Conservation (phyloP, 1,140 invertebrate species). For the Semibalanus balanoides region DNA sequence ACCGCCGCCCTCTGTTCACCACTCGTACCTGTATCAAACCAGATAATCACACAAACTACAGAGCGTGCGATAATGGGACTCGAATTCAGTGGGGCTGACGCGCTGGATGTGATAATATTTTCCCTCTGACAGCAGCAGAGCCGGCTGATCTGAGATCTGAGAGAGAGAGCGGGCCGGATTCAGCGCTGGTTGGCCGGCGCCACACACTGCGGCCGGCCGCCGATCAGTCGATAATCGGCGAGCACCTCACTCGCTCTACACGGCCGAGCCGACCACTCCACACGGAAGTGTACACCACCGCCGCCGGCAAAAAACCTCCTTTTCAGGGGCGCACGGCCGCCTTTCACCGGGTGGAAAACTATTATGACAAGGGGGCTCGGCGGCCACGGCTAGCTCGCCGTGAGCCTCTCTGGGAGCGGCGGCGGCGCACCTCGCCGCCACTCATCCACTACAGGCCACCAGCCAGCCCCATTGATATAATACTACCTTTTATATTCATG, state of each 20-base stretch:
- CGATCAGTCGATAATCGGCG: neutral
- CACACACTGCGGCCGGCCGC: neutral
- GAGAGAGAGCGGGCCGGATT: too few species aligned
- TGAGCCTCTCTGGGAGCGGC: neutral
- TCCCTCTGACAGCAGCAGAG: too few species aligned
- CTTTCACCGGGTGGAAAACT: constrained; percentile 1
- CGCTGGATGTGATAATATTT: too few species aligned
- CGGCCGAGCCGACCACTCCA: neutral
- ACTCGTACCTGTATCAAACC: too few species aligned
- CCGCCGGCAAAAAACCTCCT: neutral
- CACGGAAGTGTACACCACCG: neutral
- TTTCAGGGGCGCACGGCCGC: neutral
- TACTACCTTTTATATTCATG: constrained; percentile 2
- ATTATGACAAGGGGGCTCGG: neutral
- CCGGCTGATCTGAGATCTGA: too few species aligned
- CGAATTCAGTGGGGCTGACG: too few species aligned
- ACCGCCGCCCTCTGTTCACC: too few species aligned
- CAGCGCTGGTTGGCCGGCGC: too few species aligned
- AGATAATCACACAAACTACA: too few species aligned
- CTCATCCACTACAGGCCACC: neutral
- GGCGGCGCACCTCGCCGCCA: neutral
- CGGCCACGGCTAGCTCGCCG: too few species aligned
- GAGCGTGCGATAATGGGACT: too few species aligned
- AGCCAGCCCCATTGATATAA: neutral
- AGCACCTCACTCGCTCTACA: neutral